phyloP scores from a whole-genome alignment of 2,113 vertebrate genomes.

The Cinclus mexicanus region DNA sequence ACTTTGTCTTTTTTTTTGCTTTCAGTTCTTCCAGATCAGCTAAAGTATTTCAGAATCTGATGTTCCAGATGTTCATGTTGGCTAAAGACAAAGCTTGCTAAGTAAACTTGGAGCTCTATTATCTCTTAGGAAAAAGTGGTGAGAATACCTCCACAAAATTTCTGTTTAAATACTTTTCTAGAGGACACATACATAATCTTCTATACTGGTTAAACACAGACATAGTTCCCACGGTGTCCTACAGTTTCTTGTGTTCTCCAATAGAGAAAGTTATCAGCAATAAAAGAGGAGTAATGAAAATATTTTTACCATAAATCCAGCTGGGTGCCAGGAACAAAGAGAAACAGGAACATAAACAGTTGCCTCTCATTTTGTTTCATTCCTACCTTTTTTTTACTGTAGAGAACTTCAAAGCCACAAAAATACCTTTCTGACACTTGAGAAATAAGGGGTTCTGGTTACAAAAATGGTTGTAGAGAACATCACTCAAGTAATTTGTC shows the following conservation, averaged over 20 bases:
- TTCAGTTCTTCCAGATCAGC: background rate
- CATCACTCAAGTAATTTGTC: background rate
- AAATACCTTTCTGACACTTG: background rate
- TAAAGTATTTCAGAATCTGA: background rate
- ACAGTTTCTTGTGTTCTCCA: background rate
- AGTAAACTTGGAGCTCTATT: background rate
- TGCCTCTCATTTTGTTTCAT: background rate
- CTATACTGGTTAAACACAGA: background rate
- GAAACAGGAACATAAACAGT: background rate
- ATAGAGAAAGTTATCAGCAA: background rate
- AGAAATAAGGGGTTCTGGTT: background rate
- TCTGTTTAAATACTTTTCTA: background rate
- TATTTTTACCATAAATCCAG: background rate
- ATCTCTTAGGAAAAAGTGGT: background rate
- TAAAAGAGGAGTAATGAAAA: background rate
- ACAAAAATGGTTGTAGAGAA: background rate
- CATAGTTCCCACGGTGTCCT: background rate
- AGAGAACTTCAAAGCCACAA: background rate
- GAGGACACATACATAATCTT: background rate
- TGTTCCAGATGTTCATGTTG: background rate
- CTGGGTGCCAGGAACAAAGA: background rate
- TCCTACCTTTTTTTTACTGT: background rate
- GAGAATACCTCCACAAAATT: background rate
- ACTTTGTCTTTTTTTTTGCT: background rate
- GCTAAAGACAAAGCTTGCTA: background rate